Evolutionary conservation across 2,797 vertebrate genomes (phyloP).

Genomic region (Rhynchotus rufescens): DNA sequence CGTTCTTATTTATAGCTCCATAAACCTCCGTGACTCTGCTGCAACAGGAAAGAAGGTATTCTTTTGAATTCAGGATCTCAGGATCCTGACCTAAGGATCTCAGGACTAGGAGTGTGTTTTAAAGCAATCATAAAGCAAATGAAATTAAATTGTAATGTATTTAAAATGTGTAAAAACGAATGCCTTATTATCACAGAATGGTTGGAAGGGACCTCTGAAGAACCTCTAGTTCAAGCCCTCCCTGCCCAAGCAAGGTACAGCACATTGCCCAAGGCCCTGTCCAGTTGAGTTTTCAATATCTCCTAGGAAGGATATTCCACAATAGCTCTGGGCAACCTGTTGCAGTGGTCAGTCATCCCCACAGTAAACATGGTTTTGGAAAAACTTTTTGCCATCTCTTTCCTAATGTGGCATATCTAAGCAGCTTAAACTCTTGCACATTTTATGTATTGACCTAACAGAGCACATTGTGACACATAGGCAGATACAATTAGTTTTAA

Average conservation of each 20-base stretch:
- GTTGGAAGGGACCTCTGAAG: too few species aligned
- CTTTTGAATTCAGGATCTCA: neutral
- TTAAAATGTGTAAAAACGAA: neutral
- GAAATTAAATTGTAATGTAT: neutral
- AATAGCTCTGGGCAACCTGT: too few species aligned
- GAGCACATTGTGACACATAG: neutral
- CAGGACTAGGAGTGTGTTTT: neutral
- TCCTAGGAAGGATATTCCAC: too few species aligned
- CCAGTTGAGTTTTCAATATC: too few species aligned
- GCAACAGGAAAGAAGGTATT: neutral
- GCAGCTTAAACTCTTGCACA: neutral
- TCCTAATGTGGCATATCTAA: neutral
- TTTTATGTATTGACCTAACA: slow-evolving; percentile 21
- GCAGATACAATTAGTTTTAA: slow-evolving; percentile 2
- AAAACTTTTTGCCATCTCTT: neutral
- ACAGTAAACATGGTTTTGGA: too few species aligned
- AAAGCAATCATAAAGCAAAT: neutral
- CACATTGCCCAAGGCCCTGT: too few species aligned
- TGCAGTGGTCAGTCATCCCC: too few species aligned
- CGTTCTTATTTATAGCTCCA: slow-evolving; percentile 35
- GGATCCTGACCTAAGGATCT: neutral
- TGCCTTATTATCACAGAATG: neutral
- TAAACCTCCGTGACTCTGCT: slow-evolving; percentile 1
- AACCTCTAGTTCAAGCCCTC: too few species aligned
- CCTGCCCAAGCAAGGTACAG: too few species aligned